Percentiles rank a stretch among this genome's conserved stretches.
Conservation (phyloP, 2,888 invertebrate species). For the Mystacides longicornis region DNA sequence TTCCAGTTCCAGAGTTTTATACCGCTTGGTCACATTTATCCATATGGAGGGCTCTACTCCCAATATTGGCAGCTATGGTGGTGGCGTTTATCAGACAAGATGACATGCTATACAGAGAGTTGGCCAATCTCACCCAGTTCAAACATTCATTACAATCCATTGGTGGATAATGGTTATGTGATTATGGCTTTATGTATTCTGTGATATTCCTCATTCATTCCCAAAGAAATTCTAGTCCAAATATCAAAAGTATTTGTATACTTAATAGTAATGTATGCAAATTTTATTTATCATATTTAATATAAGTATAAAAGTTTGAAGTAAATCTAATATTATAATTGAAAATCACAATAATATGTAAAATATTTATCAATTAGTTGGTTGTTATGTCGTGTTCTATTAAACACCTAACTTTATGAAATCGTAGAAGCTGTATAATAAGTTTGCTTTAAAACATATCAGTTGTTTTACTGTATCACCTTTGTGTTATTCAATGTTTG, state of each 20-base stretch:
- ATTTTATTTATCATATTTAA: too few species aligned
- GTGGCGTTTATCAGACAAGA: slow-evolving; percentile 49
- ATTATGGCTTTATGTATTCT: background rate
- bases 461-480: too few species aligned
- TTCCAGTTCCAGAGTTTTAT: slow-evolving; percentile 46
- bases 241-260: background rate
- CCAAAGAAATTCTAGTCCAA: background rate
- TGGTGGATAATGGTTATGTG: slow-evolving; percentile 32
- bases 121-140: slow-evolving; percentile 42
- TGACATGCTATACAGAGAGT: slow-evolving; percentile 46
- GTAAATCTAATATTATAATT: too few species aligned
- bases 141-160: slow-evolving; percentile 45
- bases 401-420: too few species aligned
- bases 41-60: slow-evolving; percentile 52
- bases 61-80: slow-evolving; percentile 50
- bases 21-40: slow-evolving; percentile 55
- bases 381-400: too few species aligned
- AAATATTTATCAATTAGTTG: too few species aligned
- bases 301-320: too few species aligned
- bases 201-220: background rate
- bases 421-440: too few species aligned
- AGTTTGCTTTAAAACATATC: too few species aligned
- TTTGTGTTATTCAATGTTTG: too few species aligned
- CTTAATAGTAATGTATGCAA: background rate
- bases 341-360: too few species aligned